Evolutionary conservation across 37 sponge, comb jelly and placozoan species (phyloP), one percentile per base, ranked within the genome.

Genomic region (Mnemiopsis leidyi): DNA sequence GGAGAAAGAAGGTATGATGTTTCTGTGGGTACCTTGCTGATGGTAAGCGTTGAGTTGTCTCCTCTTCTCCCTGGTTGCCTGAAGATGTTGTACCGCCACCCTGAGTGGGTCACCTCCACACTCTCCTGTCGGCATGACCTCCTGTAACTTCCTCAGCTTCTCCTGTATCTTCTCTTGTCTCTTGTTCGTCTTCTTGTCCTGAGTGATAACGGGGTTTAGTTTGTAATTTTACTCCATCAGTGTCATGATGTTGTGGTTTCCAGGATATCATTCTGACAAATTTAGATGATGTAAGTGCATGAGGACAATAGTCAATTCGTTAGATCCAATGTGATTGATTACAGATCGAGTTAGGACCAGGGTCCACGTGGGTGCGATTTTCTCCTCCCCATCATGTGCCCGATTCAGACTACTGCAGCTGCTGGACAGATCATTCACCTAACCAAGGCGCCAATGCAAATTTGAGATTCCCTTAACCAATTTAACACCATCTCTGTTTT

Each of bases 131-230:
- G 90, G 90, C 29, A 85, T 35, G 48, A 85, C 36, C 61, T 85
- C 90, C 36, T 39, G 90, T 1, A 85, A 61, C 20, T 37, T 35
- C 29, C 90, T 38, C 61, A 85, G 3, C 29, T 85, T 85, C 61
- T 85, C 90, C 90, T 40, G 40, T 13, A 85, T 85, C 29, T 33
- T 37, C 79, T 77, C 79, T 20, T 16, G 32, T 77, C 79, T 28
- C 79, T 77, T 77, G 25, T 71, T 28, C 36, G 75, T 71, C 30
- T n/a, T 71, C 30, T n/a, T n/a, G 75, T 71, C 30, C 30, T 71
- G 25, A 71, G 20, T 2, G 30, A 67, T 13, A 67, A 20, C 68
- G 68, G 13, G 20, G 20, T 67, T 67, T 21, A 20, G 68, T 20
- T 13, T 13, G 68, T 67, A 67, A 67, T 21, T 67, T 13, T 67